These are phyloP conservation scores for Drosophila acutilabella DNA, from an alignment of 2,888 invertebrate species.

Conservation along the genomic window DNA sequence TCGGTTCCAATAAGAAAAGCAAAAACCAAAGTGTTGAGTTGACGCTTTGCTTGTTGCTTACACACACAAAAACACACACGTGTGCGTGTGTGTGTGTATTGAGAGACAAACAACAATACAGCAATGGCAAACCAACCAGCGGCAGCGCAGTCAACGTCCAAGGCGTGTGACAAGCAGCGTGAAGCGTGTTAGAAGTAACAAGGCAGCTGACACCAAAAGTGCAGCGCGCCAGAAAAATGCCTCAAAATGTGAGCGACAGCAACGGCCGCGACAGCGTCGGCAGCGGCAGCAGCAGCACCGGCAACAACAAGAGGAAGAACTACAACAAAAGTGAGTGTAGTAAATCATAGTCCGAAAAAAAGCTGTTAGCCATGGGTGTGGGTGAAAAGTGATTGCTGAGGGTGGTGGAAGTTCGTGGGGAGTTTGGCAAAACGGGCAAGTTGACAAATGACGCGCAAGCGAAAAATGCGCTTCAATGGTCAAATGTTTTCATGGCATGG, in stretches of 20 bases:
- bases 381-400: not conserved
- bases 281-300: conserved; percentile 18
- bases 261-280: conserved; percentile 23
- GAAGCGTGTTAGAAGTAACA: conserved; percentile 78
- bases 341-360: conserved; percentile 61
- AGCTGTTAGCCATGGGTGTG: conserved; percentile 4
- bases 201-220: conserved; percentile 79
- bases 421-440: conserved; percentile 38
- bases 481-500: conserved; percentile 62
- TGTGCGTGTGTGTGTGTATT: conserved; percentile 18
- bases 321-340: conserved; percentile 29
- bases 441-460: conserved; percentile 80
- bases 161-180: conserved; percentile 68
- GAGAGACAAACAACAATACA: conserved; percentile 44
- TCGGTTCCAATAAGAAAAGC: conserved; percentile 75
- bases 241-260: conserved; percentile 63
- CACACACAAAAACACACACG: not conserved
- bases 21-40: conserved; percentile 77
- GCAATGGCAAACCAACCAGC: conserved; percentile 77
- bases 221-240: conserved; percentile 72
- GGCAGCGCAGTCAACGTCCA: conserved; percentile 63
- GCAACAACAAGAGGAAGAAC: conserved; percentile 4
- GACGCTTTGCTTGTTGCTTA: conserved; percentile 55
- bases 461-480: conserved; percentile 79
- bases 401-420: not conserved